A percentile compares a stretch with the other conserved stretches of the same genome.
phyloP scores from a whole-genome alignment of 2,797 vertebrate genomes.

The Macropus fuliginosus region DNA sequence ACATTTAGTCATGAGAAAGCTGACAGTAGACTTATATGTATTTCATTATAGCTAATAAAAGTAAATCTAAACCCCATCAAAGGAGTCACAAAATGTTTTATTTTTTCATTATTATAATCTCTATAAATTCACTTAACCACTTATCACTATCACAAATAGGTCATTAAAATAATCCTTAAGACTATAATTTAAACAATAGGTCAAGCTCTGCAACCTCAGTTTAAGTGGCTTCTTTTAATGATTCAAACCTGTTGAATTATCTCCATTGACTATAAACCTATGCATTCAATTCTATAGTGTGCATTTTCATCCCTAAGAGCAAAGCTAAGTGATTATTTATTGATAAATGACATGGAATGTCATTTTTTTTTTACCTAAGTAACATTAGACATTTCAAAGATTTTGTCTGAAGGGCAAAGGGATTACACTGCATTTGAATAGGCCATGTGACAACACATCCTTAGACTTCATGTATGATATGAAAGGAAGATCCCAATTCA shows the following conservation, averaged over 20 bases:
- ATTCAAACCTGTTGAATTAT: conserved; percentile 74
- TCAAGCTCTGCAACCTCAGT: conserved; percentile 16
- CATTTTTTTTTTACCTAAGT: conserved; percentile 49
- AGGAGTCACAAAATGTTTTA: not conserved
- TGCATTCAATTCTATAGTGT: conserved; percentile 49
- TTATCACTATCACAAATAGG: not conserved
- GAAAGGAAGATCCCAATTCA: conserved; percentile 73
- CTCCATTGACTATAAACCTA: conserved; percentile 56
- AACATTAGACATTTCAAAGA: conserved; percentile 64
- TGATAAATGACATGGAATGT: conserved; percentile 69
- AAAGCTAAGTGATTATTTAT: conserved; percentile 70
- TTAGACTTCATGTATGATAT: conserved; percentile 61
- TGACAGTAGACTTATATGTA: not conserved
- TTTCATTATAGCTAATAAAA: conserved; percentile 19
- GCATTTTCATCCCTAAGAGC: conserved; percentile 61
- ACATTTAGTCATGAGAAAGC: conserved; percentile 23
- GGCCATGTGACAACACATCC: conserved; percentile 52
- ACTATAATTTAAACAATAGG: not conserved
- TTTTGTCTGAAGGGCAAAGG: conserved; percentile 68
- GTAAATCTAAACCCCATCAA: conserved; percentile 25
- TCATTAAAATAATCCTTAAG: conserved; percentile 43
- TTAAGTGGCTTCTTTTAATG: not conserved
- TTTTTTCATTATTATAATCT: conserved; percentile 23
- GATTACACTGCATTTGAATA: conserved; percentile 64
- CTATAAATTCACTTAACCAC: conserved; percentile 5